Conservation (phyloP, 2,888 invertebrate genomes). For the Hydrotaea cyrtoneurina region DNA sequence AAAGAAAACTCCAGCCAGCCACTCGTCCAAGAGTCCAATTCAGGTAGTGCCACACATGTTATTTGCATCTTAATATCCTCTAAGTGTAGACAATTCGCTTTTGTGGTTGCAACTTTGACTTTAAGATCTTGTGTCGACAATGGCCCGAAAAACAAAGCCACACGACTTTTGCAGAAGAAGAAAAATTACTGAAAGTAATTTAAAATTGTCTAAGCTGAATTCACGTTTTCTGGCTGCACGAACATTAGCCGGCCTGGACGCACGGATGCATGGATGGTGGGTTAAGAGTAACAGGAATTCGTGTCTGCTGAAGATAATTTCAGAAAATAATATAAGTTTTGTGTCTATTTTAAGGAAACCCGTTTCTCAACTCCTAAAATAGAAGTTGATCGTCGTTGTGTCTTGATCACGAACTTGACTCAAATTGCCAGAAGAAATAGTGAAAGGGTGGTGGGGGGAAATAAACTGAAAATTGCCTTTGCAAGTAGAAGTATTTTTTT, state of each 20-base stretch:
- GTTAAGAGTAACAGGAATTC: not conserved
- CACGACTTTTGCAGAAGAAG: not conserved
- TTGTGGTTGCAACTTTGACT: not conserved
- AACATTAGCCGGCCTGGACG: not conserved
- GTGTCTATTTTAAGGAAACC: not conserved
- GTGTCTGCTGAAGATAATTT: not conserved
- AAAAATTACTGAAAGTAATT: no score
- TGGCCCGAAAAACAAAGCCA: slow-evolving; percentile 3
- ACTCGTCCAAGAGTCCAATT: slow-evolving; percentile 25
- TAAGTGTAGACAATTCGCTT: slow-evolving; percentile 51
- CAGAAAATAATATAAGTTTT: not conserved
- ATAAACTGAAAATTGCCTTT: no score
- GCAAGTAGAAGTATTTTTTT: no score
- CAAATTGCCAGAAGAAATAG: no score
- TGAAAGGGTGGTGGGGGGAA: no score
- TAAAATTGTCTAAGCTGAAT: not conserved
- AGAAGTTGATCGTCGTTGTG: not conserved
- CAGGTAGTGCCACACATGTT: slow-evolving; percentile 43
- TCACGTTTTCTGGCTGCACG: not conserved
- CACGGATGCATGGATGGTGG: not conserved
- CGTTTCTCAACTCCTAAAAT: not conserved
- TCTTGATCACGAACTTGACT: no score
- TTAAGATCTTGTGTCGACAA: not conserved
- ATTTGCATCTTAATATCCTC: slow-evolving; percentile 59
- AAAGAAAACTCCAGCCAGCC: not conserved